Base-by-base conservation (phyloP, 2,797 vertebrate species). In the Epinephelus awoara region DNA sequence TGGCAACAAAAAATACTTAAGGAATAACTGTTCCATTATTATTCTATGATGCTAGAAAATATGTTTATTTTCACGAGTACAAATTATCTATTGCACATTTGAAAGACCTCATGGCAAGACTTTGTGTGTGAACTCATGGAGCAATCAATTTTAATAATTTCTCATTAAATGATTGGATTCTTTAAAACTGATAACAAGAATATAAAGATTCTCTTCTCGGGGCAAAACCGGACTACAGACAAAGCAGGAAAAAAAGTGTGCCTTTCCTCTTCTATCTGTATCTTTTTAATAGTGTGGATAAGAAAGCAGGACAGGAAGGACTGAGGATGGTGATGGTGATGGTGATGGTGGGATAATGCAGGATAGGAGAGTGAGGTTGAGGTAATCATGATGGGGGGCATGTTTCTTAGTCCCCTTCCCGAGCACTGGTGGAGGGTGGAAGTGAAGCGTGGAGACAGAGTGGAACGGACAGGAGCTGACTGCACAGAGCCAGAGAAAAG, bases 381-480 rank as follows among this genome's bases (percentile, higher is more conserved):
- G 81, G 80, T 75, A 75, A 64, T 88, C 57, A 64, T 75, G 84
- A 78, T 81, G 80, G 90, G 87, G 84, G 83, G 85, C 76, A 89
- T 86, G 83, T 92, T 91, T 89, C 85, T 44, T 68, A 71, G 75
- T 80, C 85, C 85, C 85, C 82, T 73, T 85, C 82, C 84, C 84
- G 77, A 73, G 89, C 86, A 79, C 84, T 88, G 90, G 86, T 89
- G 92, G 85, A 94, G 94, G 85, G 89, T 92, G 93, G 94, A 94
- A 85, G 92, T 95, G 91, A 95, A 91, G 92, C 83, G 64, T 87
- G 90, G 87, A 95, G 94, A 94, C 87, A 93, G 94, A 96, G 95
- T 96, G 96, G 96, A 97, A 96, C 94, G 92, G 96, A 96, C 93
- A 95, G 95, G 94, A 92, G 77, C 95, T 95, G 96, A 96, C 91